These are phyloP conservation scores for Acestrorhynchus altus DNA, from an alignment of 2,797 vertebrate species.

Conservation along the genomic window DNA sequence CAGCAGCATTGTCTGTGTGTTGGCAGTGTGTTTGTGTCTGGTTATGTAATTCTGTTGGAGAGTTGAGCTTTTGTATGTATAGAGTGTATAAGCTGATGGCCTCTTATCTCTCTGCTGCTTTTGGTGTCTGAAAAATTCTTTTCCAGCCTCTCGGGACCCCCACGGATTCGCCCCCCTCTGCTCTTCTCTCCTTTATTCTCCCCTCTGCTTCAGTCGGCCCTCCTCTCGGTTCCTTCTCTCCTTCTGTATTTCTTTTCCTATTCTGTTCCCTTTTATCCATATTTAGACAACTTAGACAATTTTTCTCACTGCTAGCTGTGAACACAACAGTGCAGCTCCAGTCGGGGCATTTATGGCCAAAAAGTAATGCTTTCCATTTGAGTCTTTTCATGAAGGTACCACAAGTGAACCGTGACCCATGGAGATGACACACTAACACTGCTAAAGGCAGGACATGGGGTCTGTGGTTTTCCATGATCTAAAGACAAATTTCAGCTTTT, in stretches of 20 bases:
- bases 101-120: conserved; percentile 28
- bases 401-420: background rate
- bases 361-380: background rate
- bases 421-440: too few species aligned
- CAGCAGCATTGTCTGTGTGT: background rate
- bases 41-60: conserved; percentile 24
- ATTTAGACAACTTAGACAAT: conserved; percentile 9
- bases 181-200: conserved; percentile 26
- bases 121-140: conserved; percentile 53
- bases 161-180: conserved; percentile 24
- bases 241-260: background rate
- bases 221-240: conserved; percentile 1
- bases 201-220: background rate
- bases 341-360: background rate
- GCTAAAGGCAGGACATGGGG: background rate
- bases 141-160: conserved; percentile 39
- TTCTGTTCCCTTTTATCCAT: background rate
- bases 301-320: conserved; percentile 15
- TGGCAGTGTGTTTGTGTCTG: background rate
- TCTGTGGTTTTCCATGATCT: too few species aligned
- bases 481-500: too few species aligned
- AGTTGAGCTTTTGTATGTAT: conserved; percentile 12
- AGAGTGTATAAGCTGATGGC: conserved; percentile 25
- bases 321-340: background rate
- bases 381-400: background rate